These are phyloP conservation scores for Rhogogaster chlorosoma DNA, from an alignment of 2,888 invertebrate species.

Conservation along the genomic window DNA sequence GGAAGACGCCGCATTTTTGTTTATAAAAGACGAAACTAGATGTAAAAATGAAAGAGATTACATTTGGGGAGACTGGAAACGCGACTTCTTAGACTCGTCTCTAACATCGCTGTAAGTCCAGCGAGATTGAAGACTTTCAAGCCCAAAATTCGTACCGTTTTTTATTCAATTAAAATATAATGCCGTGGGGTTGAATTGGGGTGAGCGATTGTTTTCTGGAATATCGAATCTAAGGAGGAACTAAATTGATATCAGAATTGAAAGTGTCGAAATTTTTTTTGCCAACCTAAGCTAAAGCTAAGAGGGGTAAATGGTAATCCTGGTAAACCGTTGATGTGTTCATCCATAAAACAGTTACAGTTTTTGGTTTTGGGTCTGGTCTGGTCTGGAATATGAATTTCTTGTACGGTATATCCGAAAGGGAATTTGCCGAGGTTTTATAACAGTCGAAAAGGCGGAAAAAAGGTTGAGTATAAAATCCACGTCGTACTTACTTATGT, in stretches of 20 bases:
- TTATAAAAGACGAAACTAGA: background rate
- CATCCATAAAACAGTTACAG: constrained; percentile 32
- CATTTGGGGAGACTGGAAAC: background rate
- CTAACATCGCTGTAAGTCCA: background rate
- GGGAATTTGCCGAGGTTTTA: constrained; percentile 6
- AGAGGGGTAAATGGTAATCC: constrained; percentile 1
- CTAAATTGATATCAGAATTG: background rate
- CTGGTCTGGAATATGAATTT: background rate
- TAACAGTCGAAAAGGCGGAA: background rate
- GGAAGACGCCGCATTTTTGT: background rate
- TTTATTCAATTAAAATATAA: background rate
- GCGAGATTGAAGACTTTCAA: background rate
- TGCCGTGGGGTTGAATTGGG: background rate
- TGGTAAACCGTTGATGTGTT: constrained; percentile 18
- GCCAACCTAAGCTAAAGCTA: background rate
- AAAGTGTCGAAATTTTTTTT: background rate
- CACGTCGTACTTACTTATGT: background rate
- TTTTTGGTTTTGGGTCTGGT: background rate
- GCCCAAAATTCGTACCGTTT: background rate
- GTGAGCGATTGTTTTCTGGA: background rate
- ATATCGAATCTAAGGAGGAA: background rate
- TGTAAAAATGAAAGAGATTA: background rate
- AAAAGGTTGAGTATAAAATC: background rate
- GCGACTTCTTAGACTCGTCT: background rate
- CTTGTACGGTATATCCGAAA: background rate